phyloP scores from a whole-genome alignment of 2,113 vertebrate species.

The Poecile atricapillus region DNA sequence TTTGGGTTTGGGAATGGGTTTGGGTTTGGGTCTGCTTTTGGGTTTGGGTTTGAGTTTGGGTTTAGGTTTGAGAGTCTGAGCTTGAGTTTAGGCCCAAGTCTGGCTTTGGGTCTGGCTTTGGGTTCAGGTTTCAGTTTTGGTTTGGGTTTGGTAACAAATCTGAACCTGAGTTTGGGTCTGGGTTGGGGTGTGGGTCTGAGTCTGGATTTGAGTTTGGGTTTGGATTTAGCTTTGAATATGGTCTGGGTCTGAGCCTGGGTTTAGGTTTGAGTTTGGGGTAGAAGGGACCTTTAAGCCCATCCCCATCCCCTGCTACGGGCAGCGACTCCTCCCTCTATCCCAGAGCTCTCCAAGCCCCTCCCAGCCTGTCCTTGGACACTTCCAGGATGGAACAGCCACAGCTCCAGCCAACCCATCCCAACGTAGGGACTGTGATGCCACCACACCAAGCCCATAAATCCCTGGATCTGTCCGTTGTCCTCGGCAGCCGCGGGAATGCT shows the following conservation, averaged over 20 bases:
- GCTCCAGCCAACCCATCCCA: accelerated
- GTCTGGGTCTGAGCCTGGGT: neutral
- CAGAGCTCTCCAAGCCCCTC: neutral
- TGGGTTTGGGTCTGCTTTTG: neutral
- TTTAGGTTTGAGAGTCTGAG: accelerated
- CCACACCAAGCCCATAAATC: neutral
- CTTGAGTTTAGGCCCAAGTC: neutral
- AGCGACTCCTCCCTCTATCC: neutral
- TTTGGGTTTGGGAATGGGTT: neutral
- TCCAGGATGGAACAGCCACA: neutral
- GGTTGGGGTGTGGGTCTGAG: accelerated
- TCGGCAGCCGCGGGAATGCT: neutral
- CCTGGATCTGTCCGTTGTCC: accelerated
- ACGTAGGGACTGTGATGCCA: accelerated
- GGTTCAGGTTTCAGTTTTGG: neutral
- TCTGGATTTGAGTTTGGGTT: accelerated
- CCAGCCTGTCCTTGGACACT: neutral
- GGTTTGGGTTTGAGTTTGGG: neutral
- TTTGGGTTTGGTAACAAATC: too few species aligned
- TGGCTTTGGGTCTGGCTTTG: neutral
- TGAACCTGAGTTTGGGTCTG: accelerated
- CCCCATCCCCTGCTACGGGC: accelerated
- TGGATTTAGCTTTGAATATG: accelerated
- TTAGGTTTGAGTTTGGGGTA: neutral
- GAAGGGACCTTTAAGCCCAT: neutral